phyloP scores from a whole-genome alignment of 2,888 invertebrate genomes.

The Dendrolimus pini region DNA sequence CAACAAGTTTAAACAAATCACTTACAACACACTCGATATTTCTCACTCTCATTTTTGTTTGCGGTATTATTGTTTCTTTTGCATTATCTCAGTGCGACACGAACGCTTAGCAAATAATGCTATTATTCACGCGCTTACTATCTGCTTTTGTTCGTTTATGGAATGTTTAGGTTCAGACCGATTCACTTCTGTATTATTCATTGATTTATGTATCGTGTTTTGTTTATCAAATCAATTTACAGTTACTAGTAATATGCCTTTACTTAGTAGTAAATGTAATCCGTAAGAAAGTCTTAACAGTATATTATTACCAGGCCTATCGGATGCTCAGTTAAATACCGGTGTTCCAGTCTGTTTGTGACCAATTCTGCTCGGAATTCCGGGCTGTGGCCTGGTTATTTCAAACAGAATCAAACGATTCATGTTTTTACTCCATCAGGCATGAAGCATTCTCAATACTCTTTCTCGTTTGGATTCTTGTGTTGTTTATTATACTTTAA shows the following conservation, averaged over 20 bases:
- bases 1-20: too few species aligned
- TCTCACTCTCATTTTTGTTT: slow-evolving; percentile 22
- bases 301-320: slow-evolving; percentile 18
- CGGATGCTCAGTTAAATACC: slow-evolving; percentile 39
- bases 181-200: too few species aligned
- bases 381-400: slow-evolving; percentile 38
- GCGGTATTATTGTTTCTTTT: slow-evolving; percentile 23
- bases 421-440: slow-evolving; percentile 29
- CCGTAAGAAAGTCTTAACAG: slow-evolving; percentile 1
- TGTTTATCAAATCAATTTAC: too few species aligned
- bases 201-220: too few species aligned
- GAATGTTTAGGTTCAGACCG: too few species aligned
- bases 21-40: too few species aligned
- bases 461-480: slow-evolving; percentile 14
- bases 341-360: slow-evolving; percentile 61
- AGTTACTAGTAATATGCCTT: too few species aligned
- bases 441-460: slow-evolving; percentile 15
- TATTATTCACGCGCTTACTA: too few species aligned
- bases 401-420: slow-evolving; percentile 36
- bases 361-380: slow-evolving; percentile 26
- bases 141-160: too few species aligned
- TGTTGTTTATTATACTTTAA: slow-evolving; percentile 13
- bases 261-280: too few species aligned
- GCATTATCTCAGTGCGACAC: slow-evolving; percentile 19
- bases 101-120: slow-evolving; percentile 13